Conservation (phyloP, 2,888 invertebrate genomes). For the Creontiades dilutus region DNA sequence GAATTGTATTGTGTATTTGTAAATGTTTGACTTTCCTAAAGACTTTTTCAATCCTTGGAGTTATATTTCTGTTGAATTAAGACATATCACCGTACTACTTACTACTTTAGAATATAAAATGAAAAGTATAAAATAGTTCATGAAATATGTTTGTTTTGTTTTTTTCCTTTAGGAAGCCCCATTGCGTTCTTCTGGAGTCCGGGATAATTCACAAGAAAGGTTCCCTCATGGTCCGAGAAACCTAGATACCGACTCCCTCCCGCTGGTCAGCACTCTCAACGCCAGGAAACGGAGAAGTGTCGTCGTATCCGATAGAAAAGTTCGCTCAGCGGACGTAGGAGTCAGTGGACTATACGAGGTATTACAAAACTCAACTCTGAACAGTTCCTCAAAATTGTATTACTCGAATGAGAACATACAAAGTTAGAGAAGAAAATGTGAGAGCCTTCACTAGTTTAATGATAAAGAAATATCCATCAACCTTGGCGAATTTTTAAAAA, state of each 20-base stretch:
- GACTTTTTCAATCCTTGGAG: no score
- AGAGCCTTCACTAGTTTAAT: no score
- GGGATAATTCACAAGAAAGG: constrained; percentile 79
- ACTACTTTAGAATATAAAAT: no score
- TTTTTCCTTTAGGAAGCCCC: constrained; percentile 78
- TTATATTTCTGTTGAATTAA: not conserved
- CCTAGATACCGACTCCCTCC: constrained; percentile 77
- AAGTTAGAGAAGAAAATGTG: no score
- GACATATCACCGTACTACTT: no score
- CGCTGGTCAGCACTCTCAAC: constrained; percentile 78
- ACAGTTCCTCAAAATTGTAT: no score
- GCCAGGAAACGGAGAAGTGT: constrained; percentile 83
- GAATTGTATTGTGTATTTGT: no score
- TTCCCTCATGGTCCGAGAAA: constrained; percentile 90
- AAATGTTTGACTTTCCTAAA: not conserved
- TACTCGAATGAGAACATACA: no score
- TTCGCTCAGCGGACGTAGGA: constrained; percentile 91
- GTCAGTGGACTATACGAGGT: constrained; percentile 93
- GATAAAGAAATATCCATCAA: no score
- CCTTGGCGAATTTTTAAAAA: no score
- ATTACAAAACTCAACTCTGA: no score
- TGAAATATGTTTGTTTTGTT: not conserved
- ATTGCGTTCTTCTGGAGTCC: constrained; percentile 73
- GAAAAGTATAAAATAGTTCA: no score
- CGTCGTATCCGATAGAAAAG: constrained; percentile 85